Conservation (phyloP, 2,888 invertebrate genomes). For the Sesamia inferens region DNA sequence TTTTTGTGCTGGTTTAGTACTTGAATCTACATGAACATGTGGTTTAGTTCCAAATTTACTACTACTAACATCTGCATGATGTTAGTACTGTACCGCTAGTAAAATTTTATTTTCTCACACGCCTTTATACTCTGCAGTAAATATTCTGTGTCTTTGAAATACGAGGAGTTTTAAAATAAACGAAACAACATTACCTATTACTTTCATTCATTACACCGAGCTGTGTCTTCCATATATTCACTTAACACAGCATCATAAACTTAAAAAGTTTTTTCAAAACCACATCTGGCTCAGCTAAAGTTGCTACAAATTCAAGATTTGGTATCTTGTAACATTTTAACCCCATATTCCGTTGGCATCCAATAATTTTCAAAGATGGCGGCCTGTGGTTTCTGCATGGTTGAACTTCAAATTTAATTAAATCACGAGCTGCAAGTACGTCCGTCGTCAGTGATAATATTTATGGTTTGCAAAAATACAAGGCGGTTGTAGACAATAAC, state of each 20-base stretch:
- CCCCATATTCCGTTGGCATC: slow-evolving; percentile 37
- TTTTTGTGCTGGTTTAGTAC: background rate
- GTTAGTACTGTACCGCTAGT: background rate
- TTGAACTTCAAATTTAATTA: slow-evolving; percentile 71
- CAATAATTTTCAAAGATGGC: slow-evolving; percentile 62
- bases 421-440: slow-evolving; percentile 56
- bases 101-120: slow-evolving; percentile 13
- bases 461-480: slow-evolving; percentile 43
- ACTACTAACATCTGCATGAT: background rate
- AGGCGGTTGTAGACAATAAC: slow-evolving; percentile 18
- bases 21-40: background rate
- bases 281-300: slow-evolving; percentile 9
- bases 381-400: slow-evolving; percentile 64
- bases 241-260: background rate
- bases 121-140: background rate
- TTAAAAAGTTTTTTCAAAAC: background rate
- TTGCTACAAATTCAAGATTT: slow-evolving; percentile 20
- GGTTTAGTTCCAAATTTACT: background rate
- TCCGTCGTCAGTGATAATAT: slow-evolving; percentile 41
- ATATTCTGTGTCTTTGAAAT: slow-evolving; percentile 2
- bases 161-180: background rate
- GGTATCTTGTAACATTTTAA: slow-evolving; percentile 26
- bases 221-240: background rate
- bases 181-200: background rate
- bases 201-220: background rate